Evolutionary conservation across 2,888 invertebrate species (phyloP), one percentile per base, ranked within the genome.

Genomic region (Agrotis clavis): DNA sequence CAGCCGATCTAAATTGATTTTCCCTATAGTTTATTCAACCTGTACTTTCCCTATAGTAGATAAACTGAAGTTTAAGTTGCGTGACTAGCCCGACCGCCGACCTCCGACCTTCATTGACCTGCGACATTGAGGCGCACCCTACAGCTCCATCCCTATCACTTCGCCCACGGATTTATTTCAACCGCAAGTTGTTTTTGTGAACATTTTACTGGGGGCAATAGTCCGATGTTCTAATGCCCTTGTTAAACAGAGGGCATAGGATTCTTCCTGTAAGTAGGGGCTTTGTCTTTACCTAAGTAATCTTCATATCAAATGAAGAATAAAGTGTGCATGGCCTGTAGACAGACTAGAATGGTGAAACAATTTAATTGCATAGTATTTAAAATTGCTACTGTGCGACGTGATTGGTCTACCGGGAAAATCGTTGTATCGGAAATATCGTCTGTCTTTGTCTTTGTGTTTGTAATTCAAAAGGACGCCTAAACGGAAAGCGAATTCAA

Each of bases 31-130:
- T 75, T 84, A 80, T 79, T 81, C 74, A 74, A 79, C 74, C 71
- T 82, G 76, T 77, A 76, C 76, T 84, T 84, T 77, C 57, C 56
- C 65, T 41, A 41, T 41, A 41, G 41, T 82, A 83, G 74, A 84
- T 81, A 72, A 87, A 88, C 80, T 86, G 78, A 88, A 85, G 79
- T 87, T 81, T 71, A 77, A 83, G 82, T 92, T 89, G 92, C 94
- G 93, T 94, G 93, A 89, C 92, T 89, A 86, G 77, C 84, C 88
- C 82, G 84, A 88, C 90, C 88, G 87, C 84, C 82, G 79, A 86
- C 88, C 87, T 83, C 68, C 86, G 88, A 91, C 93, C 91, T 92
- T 91, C 89, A 88, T 86, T 91, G 91, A 92, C 92, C 93, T 92
- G 81, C 83, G 91, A 89, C 92, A 89, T 90, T 89, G 88, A 88